Conservation (phyloP, 2,113 vertebrate genomes). For the Mastomys coucha region DNA sequence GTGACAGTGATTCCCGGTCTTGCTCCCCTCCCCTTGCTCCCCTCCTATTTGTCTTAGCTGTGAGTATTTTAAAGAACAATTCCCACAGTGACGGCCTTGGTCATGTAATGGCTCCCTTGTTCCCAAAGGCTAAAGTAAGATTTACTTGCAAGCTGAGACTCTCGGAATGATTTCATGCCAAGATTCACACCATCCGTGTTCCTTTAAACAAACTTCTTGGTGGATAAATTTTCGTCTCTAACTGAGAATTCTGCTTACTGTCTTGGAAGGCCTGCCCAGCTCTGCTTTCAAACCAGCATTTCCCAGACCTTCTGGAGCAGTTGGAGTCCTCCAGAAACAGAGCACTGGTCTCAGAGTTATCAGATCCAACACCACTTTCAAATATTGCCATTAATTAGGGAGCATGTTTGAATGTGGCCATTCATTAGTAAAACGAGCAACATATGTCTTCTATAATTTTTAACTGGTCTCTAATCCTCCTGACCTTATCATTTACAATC, state of each 20-base stretch:
- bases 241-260: neutral
- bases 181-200: rapidly evolving
- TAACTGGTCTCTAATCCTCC: conserved; percentile 71
- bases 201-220: neutral
- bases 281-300: neutral
- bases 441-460: conserved; percentile 74
- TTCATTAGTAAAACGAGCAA: conserved; percentile 76
- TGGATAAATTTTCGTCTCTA: neutral
- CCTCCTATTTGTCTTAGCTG: neutral
- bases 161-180: neutral
- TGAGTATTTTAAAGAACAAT: neutral
- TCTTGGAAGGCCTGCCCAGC: neutral
- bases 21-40: rapidly evolving
- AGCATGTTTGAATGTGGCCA: conserved; percentile 64
- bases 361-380: conserved; percentile 64
- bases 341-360: conserved; percentile 54
- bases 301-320: conserved; percentile 26
- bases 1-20: neutral
- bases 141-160: neutral
- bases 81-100: rapidly evolving
- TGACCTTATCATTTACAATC: conserved; percentile 76
- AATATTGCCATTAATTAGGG: conserved; percentile 74
- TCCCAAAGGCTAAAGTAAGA: neutral
- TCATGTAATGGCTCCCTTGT: neutral
- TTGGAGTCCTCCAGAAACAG: conserved; percentile 40